Base-by-base conservation (phyloP, 2,797 vertebrate genomes). In the Sebastes trivittatus region DNA sequence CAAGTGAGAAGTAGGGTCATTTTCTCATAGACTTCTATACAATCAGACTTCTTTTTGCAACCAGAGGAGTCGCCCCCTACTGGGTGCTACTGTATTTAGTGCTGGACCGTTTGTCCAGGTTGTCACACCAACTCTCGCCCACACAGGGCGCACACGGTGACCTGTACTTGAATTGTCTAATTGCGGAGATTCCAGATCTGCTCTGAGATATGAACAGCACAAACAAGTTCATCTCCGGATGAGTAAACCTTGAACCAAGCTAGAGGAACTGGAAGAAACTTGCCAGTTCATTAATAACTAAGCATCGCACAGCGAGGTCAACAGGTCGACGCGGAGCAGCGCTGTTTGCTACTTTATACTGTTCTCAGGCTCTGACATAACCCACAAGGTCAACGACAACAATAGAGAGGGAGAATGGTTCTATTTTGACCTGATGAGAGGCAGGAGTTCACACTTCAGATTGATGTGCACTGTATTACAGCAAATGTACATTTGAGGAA, bases 401-500 rank as follows among this genome's bases (percentile, higher is more conserved):
- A 95, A 94, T 94, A 86, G 91, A 83, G 83, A 66, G 71, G 64
- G 83, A 86, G 82, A 80, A 55, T 69, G 74, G 77, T 68, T 87
- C 73, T 76, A 13, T 85, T 84, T 73, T 92, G 92, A 94, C 90
- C 91, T 90, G 86, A 90, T 84, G 85, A 82, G 76, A 87, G 87
- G 77, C 78, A 65, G 58, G 76, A 76, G 85, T 86, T 91, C 88
- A 87, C 66, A 14, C 85, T 81, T 88, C 73, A 91, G 90, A 90
- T 93, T 91, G 82, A 93, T 93, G 91, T 83, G 80, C 11, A 8
- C 71, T 36, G 60, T 71, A 87, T 91, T 93, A 91, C 90, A 54
- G 88, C 92, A 88, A 90, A 88, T 81, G 80, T 81, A 83, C 88
- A 84, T 89, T 80, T 87, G 81, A 93, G 94, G 93, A 94, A 94